Percentiles rank a stretch among this genome's conserved stretches.
Evolutionary conservation across 1,140 invertebrate genomes (phyloP).

Genomic region (Onthophagus taurus): DNA sequence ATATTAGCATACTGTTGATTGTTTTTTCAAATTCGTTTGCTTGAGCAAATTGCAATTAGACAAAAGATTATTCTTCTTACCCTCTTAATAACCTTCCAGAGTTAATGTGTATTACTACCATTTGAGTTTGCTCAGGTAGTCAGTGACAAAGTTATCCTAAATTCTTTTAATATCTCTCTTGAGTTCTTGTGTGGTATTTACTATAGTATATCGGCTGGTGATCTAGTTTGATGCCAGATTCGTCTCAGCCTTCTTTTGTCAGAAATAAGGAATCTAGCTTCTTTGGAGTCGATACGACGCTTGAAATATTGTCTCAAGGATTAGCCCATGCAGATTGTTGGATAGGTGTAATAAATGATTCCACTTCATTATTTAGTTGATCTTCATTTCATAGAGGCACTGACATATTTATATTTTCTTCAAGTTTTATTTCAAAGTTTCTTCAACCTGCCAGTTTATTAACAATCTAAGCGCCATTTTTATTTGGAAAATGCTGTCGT

Average conservation of each 20-base stretch:
- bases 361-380: constrained; percentile 7
- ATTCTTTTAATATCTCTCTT: constrained; percentile 11
- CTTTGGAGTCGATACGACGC: too few species aligned
- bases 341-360: not conserved
- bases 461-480: not conserved
- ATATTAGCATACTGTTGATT: too few species aligned
- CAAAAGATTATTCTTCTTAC: too few species aligned
- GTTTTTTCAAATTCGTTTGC: too few species aligned
- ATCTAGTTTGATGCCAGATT: constrained; percentile 11
- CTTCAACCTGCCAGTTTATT: constrained; percentile 7
- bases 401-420: constrained; percentile 1
- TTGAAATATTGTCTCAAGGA: not conserved
- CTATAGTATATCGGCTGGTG: constrained; percentile 2
- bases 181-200: not conserved
- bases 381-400: constrained; percentile 7
- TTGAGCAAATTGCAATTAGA: too few species aligned
- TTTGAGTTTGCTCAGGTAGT: not conserved
- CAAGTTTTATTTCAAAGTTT: not conserved
- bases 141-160: constrained; percentile 14
- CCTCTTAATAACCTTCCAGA: constrained; percentile 10
- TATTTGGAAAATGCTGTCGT: constrained; percentile 8
- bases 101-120: constrained; percentile 6
- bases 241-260: constrained; percentile 2
- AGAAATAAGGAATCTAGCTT: not conserved
- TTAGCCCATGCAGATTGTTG: constrained; percentile 5